A percentile compares a stretch with the other conserved stretches of the same genome.
Conservation (phyloP, 2,797 vertebrate species). For the Sebastes taczanowskii region DNA sequence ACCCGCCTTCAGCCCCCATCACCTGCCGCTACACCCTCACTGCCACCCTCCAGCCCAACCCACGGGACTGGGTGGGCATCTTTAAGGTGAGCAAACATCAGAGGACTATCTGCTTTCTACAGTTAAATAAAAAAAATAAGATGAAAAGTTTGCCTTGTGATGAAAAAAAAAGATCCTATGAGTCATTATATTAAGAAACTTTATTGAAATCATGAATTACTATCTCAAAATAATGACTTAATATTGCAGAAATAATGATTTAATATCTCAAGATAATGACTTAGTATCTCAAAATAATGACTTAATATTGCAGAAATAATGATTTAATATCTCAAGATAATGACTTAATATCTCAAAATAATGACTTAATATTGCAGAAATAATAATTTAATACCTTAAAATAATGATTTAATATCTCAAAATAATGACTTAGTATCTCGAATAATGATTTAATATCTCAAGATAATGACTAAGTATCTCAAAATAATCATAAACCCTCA, state of each 20-base stretch:
- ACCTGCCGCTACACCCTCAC: slow-evolving; percentile 84
- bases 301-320: background rate
- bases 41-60: slow-evolving; percentile 63
- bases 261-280: background rate
- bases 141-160: too few species aligned
- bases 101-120: too few species aligned
- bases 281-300: background rate
- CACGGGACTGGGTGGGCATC: slow-evolving; percentile 93
- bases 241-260: background rate
- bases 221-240: background rate
- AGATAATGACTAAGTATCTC: background rate
- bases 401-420: background rate
- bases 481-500: background rate
- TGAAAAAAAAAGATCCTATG: background rate
- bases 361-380: too few species aligned
- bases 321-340: background rate
- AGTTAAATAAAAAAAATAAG: background rate
- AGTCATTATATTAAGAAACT: background rate
- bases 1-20: slow-evolving; percentile 74
- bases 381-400: too few species aligned
- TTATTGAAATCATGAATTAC: background rate
- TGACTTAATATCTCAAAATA: background rate
- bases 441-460: background rate
- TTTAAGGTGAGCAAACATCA: slow-evolving; percentile 83
- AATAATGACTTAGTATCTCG: background rate